phyloP scores from a whole-genome alignment of 2,888 invertebrate genomes.

The Chaetogeoica ovagalla region DNA sequence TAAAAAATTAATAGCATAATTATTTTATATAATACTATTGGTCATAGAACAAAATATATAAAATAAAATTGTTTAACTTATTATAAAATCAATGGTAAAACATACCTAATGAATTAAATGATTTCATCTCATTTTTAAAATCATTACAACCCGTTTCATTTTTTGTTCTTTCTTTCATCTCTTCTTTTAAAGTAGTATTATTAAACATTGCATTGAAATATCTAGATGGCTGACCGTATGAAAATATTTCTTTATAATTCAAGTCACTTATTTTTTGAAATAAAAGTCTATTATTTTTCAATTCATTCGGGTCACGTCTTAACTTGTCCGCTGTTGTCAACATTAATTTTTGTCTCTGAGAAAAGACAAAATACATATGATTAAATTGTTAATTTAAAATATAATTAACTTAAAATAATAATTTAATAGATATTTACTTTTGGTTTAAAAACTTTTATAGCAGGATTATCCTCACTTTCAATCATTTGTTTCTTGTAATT shows the following conservation, averaged over 20 bases:
- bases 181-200: not conserved
- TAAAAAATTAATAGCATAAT: too few relatives aligned
- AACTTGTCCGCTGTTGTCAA: constrained; percentile 28
- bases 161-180: not conserved
- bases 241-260: constrained; percentile 4
- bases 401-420: too few relatives aligned
- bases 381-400: not conserved
- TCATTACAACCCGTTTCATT: not conserved
- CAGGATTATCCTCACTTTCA: not conserved
- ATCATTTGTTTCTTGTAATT: not conserved
- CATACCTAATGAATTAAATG: not conserved
- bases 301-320: not conserved
- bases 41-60: too few relatives aligned
- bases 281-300: not conserved
- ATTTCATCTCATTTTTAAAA: not conserved
- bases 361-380: not conserved
- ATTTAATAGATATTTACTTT: constrained; percentile 6
- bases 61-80: too few relatives aligned
- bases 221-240: not conserved
- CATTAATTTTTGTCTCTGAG: constrained; percentile 20
- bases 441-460: not conserved
- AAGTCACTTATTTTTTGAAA: not conserved
- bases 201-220: not conserved
- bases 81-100: too few relatives aligned
- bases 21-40: too few relatives aligned